Evolutionary conservation across 2,797 vertebrate genomes (phyloP), one percentile per base, ranked within the genome.

Genomic region (Cryptoprocta ferox): DNA sequence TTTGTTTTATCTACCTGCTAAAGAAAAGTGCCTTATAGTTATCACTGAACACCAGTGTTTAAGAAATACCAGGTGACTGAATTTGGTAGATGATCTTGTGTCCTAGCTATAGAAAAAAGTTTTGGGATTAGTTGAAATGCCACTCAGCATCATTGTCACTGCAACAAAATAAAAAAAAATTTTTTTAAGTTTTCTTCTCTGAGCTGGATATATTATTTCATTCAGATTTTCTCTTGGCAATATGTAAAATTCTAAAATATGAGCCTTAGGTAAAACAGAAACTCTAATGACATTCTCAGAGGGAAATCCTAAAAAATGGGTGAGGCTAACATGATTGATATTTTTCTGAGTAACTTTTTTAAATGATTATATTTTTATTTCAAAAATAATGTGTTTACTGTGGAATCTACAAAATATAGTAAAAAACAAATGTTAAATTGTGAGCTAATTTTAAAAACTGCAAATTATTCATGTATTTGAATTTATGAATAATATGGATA

Each of bases 11-110:
- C 87, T 97, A 48, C 81, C 91, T 96, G 75, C 92, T 83, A 89
- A 79, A 98, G 95, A 97, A 95, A 93, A 71, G 97, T 97, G 94
- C 83, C 96, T 98, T 97, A 92, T 98, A 94, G 66, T 91, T 98
- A 96, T 95, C 93, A 94, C 91, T 92, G 90, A 97, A 89, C 91
- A 94, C 84, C 63, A 96, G 68, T 98, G 98, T 95, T 98, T 98
- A 97, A 98, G 94, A 85, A 87, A 83, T 87, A 94, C 50, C 24
- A 78, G 6, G 26, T 98, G 95, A 98, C 94, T 93, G 16, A 98
- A 98, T 98, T 95, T 95, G 96, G 93, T 97, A 97, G 96, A 80
- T 97, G 15, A 97, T 98, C 96, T 97, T 95, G 73, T 95, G 94
- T 90, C 96, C 91, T 93, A 68, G 90, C 93, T 96, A 82, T 89